A percentile compares a stretch with the other conserved stretches of the same genome.
phyloP scores from a whole-genome alignment of 2,888 invertebrate genomes.

The Amphipoea lucens region DNA sequence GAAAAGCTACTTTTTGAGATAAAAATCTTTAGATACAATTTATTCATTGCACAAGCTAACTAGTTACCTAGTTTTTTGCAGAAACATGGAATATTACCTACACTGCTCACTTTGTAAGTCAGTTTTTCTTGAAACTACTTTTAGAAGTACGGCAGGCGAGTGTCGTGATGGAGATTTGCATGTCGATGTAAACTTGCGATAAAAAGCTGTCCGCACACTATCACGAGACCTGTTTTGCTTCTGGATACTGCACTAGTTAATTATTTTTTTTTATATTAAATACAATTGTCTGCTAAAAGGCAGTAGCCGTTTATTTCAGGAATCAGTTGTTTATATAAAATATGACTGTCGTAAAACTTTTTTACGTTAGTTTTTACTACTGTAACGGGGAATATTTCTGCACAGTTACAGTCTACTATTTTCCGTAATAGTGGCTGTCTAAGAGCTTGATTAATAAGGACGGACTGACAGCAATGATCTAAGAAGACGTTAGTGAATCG shows the following conservation, averaged over 20 bases:
- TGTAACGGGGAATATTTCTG: constrained; percentile 23
- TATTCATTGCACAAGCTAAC: constrained; percentile 65
- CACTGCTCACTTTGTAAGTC: constrained; percentile 65
- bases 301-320: constrained; percentile 61
- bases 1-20: constrained; percentile 67
- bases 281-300: constrained; percentile 36
- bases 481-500: constrained; percentile 64
- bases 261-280: constrained; percentile 35
- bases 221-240: constrained; percentile 64
- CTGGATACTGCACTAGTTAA: constrained; percentile 59
- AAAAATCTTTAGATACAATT: constrained; percentile 66
- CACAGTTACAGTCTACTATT: constrained; percentile 6
- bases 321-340: constrained; percentile 54
- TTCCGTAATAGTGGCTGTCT: constrained; percentile 38
- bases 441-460: constrained; percentile 63
- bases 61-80: constrained; percentile 63
- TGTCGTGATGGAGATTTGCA: constrained; percentile 78
- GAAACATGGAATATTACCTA: constrained; percentile 66
- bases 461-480: constrained; percentile 66
- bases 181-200: constrained; percentile 75
- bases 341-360: constrained; percentile 48
- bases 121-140: constrained; percentile 75
- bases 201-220: constrained; percentile 68
- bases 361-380: constrained; percentile 48
- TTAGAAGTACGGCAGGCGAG: constrained; percentile 68